Evolutionary conservation across 2,888 invertebrate genomes (phyloP), one percentile per base, ranked within the genome.

Genomic region (Limenitis camilla): DNA sequence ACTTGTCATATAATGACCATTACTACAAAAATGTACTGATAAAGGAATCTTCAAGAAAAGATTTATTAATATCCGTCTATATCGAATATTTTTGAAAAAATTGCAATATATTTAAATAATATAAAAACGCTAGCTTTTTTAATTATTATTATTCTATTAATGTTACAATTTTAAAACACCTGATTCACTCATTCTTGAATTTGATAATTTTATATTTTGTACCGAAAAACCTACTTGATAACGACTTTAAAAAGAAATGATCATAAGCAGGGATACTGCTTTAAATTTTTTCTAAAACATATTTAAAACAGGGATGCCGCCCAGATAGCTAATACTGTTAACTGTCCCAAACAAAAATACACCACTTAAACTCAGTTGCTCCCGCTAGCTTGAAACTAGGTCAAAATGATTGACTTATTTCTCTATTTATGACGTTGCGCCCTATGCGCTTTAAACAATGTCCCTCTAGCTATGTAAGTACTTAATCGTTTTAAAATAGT

Each of bases 331-430:
- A 33, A 19, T 19, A 19, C 19, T 19, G 3, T 33, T 28, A 36
- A 28, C 29, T 28, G 40, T 51, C 10, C 38, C 36, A 45, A 48
- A 58, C 54, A 51, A 58, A 57, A 58, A 52, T 55, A 57, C 40
- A 52, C 59, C 48, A 52, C 54, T 54, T 49, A 51, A 49, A 46
- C 46, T 50, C 36, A 43, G 45, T 48, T 43, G 52, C 59, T 60
- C 56, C 60, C 59, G 61, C 56, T 57, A 52, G 52, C 52, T 48
- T 46, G 55, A 55, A 61, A 60, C 55, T 61, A 50, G 61, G 61
- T 58, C 60, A 60, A 56, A 57, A 59, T 60, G 55, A 61, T 61
- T 61, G 61, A 59, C 60, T 61, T 59, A 60, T 59, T 60, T 61
- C 57, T 59, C 61, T 61, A 59, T 60, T 61, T 60, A 54, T 53